Conservation (phyloP, 2,797 vertebrate species). For the Enteromius mattozi region DNA sequence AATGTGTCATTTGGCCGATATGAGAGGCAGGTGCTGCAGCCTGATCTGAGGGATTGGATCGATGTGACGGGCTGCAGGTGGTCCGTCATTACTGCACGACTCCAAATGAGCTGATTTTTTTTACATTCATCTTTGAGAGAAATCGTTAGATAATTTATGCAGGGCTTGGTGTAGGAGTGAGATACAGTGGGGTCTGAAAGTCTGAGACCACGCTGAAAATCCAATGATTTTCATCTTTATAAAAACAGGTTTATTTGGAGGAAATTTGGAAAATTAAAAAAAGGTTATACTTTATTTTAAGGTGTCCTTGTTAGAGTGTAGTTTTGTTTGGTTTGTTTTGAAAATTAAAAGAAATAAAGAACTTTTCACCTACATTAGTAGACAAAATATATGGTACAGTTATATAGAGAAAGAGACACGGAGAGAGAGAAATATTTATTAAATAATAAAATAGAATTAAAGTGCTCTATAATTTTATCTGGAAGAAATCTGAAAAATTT, state of each 20-base stretch:
- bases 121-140: constrained; percentile 4
- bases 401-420: no score
- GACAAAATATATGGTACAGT: background rate
- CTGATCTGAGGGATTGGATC: constrained; percentile 42
- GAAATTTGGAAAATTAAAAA: background rate
- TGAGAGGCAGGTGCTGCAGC: constrained; percentile 45
- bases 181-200: background rate
- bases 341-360: no score
- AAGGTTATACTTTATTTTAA: background rate
- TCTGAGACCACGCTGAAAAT: background rate
- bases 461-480: background rate
- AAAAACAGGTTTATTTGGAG: background rate
- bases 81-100: constrained; percentile 25
- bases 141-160: constrained; percentile 19
- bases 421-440: background rate
- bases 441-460: background rate
- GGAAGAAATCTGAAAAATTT: background rate
- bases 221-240: background rate
- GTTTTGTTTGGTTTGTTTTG: no score
- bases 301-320: background rate
- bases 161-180: background rate
- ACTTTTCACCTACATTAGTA: background rate
- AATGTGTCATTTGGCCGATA: constrained; percentile 54
- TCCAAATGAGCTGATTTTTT: constrained; percentile 44
- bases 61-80: constrained; percentile 49